Base-by-base conservation (phyloP, 2,113 vertebrate genomes). In the Danionella cerebrum region DNA sequence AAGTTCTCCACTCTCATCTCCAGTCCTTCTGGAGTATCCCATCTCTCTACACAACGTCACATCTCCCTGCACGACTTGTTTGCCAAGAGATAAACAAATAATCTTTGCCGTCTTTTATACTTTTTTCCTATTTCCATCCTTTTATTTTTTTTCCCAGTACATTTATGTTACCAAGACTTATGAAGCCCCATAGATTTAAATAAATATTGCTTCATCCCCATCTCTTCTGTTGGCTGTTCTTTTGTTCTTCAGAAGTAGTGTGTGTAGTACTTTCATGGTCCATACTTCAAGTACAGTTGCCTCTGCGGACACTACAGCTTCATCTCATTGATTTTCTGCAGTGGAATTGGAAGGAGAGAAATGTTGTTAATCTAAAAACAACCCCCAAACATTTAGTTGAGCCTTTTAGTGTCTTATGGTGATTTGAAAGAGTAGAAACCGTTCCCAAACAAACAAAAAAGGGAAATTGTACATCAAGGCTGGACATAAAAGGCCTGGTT, bases 271-370 rank as follows among this genome's bases (percentile, higher is more conserved):
- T 54, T 66, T 35, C 24, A 14, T 14, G 54, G 27, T 33, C 51
- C 51, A 54, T 38, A 21, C 35, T 42, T 19, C 27, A 36, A 41
- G 31, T 65, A 47, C 35, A 54, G 6, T 45, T 60, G 39, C 39
- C 39, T 60, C 39, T 39, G 22, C 42, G n/a, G n/a, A 60, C 38
- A 60, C 57, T 29, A 18, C 25, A 38, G 35, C 33, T 44, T 3
- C 24, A 14, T 57, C 52, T 55, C 64, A 55, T 31, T 57, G 47
- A 57, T 57, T 60, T 27, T 6, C n/a, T 65, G 22, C 44, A 41
- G 16, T n/a, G 9, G 7, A 42, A 51, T 18, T 57, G n/a, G n/a
- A n/a, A n/a, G n/a, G n/a, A n/a, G n/a, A n/a, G n/a, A n/a, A n/a
- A n/a, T n/a, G n/a, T n/a, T n/a, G n/a, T n/a, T n/a, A n/a, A n/a